These are phyloP conservation scores for Drosophila rhopaloa DNA, from an alignment of 1,140 invertebrate species.

Conservation along the genomic window DNA sequence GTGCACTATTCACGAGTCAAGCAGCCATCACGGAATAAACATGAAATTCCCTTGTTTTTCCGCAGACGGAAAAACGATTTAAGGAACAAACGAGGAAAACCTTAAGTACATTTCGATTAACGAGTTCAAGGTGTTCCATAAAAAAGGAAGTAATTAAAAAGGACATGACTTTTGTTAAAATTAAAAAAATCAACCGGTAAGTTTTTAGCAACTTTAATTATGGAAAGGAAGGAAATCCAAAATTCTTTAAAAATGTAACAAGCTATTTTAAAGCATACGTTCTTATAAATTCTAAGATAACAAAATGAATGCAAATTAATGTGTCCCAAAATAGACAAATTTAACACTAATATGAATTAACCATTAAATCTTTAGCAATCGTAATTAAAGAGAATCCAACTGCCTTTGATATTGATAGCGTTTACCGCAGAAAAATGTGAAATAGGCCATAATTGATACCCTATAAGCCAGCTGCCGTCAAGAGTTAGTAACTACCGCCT, in stretches of 20 bases:
- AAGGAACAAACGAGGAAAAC: constrained; percentile 2
- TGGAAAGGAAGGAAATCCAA: too few relatives aligned
- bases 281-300: too few relatives aligned
- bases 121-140: not conserved
- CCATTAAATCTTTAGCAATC: not conserved
- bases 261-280: too few relatives aligned
- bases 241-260: too few relatives aligned
- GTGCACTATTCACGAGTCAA: constrained; percentile 48
- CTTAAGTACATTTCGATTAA: constrained; percentile 5
- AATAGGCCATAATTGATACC: constrained; percentile 15
- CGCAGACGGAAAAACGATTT: constrained; percentile 13
- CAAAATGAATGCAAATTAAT: too few relatives aligned
- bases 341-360: too few relatives aligned
- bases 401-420: not conserved
- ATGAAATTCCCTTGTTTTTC: constrained; percentile 32
- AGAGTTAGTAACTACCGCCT: constrained; percentile 7
- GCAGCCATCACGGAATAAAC: constrained; percentile 38
- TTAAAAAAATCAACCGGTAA: not conserved
- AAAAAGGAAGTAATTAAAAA: not conserved
- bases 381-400: not conserved
- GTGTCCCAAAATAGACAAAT: too few relatives aligned
- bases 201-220: too few relatives aligned
- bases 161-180: not conserved
- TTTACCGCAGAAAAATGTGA: constrained; percentile 4
- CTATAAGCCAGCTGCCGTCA: not conserved